Percentiles rank a stretch among this genome's conserved stretches.
These are phyloP conservation scores for Platycercus adscitus DNA, from an alignment of 2,113 vertebrate species.

Conservation along the genomic window DNA sequence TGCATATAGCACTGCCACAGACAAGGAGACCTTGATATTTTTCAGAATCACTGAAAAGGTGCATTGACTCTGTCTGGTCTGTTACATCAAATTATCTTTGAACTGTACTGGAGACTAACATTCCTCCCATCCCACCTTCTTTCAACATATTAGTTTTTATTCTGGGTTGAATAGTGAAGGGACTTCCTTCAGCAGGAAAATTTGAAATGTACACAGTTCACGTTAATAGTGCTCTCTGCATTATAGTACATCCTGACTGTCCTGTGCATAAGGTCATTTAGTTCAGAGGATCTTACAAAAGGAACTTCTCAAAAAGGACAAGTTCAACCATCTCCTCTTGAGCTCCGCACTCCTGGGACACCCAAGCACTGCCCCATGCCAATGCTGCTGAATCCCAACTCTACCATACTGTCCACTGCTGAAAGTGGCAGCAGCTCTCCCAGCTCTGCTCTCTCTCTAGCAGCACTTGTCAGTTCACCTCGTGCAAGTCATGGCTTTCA, in stretches of 20 bases:
- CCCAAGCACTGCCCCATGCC: not conserved
- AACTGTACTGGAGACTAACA: not conserved
- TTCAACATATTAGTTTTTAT: not conserved
- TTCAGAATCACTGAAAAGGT: not conserved
- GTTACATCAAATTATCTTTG: not conserved
- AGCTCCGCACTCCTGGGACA: not conserved
- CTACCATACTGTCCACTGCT: not conserved
- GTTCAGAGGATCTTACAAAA: not conserved
- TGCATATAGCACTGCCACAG: not conserved
- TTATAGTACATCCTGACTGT: not conserved
- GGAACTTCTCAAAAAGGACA: not conserved
- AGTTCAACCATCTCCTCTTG: not conserved
- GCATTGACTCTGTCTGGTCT: not conserved
- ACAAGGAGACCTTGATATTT: not conserved
- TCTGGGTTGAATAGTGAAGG: not conserved
- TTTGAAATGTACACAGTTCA: not conserved
- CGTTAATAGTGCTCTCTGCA: not conserved
- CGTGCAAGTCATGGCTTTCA: not conserved
- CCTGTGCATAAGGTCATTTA: not conserved
- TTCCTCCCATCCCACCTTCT: not conserved
- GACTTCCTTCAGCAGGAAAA: not conserved
- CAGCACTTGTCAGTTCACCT: fast-evolving
- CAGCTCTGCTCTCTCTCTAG: not conserved
- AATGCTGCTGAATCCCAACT: not conserved
- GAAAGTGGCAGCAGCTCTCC: not conserved